Conservation (phyloP, 2,113 vertebrate genomes). For the Beaufortia kweichowensis region DNA sequence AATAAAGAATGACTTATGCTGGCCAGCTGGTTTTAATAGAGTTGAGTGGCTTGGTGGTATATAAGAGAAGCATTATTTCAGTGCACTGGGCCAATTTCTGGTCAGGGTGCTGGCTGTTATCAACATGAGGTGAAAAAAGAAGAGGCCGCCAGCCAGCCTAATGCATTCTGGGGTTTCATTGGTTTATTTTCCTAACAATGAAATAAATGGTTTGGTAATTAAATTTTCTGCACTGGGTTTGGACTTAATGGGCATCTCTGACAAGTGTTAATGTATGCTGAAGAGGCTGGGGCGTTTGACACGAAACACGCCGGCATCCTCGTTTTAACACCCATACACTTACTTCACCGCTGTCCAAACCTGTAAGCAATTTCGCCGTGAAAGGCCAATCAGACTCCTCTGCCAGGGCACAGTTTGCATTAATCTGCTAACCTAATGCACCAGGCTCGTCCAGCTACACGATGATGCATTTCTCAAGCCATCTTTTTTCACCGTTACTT, state of each 20-base stretch:
- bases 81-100: constrained; percentile 76
- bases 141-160: constrained; percentile 84
- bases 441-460: constrained; percentile 77
- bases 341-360: constrained; percentile 65
- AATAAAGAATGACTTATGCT: constrained; percentile 85
- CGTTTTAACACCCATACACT: constrained; percentile 42
- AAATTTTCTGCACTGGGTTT: constrained; percentile 86
- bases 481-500: constrained; percentile 10
- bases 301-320: constrained; percentile 85
- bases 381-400: constrained; percentile 79
- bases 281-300: constrained; percentile 73
- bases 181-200: constrained; percentile 99
- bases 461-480: constrained; percentile 69
- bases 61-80: constrained; percentile 89
- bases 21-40: constrained; percentile 90
- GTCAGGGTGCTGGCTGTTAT: constrained; percentile 92
- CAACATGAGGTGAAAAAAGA: constrained; percentile 73
- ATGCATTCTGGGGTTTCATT: constrained; percentile 89
- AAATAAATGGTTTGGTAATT: constrained; percentile 99
- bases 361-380: constrained; percentile 88
- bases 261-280: constrained; percentile 95
- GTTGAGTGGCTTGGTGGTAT: constrained; percentile 71
- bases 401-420: constrained; percentile 87
- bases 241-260: constrained; percentile 90
- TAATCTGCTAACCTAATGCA: constrained; percentile 83